A percentile compares a stretch with the other conserved stretches of the same genome.
Conservation (phyloP, 2,113 vertebrate species). For the Lontra canadensis region DNA sequence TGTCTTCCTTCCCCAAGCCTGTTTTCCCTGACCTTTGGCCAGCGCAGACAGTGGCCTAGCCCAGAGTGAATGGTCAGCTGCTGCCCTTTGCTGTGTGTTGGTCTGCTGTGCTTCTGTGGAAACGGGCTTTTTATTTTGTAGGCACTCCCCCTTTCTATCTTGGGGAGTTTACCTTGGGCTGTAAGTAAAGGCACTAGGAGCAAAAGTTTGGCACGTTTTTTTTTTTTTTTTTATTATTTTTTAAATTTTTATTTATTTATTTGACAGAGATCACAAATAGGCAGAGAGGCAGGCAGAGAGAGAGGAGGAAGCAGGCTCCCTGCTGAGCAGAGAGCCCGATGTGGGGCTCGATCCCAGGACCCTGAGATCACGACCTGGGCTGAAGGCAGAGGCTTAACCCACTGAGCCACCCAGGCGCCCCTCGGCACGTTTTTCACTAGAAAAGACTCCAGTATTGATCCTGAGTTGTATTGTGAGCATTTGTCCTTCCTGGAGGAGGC, state of each 20-base stretch:
- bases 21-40: background rate
- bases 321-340: too few species aligned
- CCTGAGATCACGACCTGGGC: too few species aligned
- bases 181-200: background rate
- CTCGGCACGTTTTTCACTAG: background rate
- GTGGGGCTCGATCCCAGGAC: too few species aligned
- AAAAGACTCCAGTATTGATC: background rate
- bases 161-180: background rate
- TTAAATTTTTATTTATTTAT: too few species aligned
- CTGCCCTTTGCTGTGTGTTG: background rate
- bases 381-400: too few species aligned
- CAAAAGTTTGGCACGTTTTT: background rate
- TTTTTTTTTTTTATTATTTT: background rate
- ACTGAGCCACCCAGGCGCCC: too few species aligned
- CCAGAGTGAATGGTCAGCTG: background rate
- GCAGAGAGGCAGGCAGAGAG: too few species aligned
- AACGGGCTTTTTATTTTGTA: background rate
- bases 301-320: too few species aligned
- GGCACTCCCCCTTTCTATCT: background rate
- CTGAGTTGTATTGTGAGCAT: background rate
- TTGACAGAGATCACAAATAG: too few species aligned
- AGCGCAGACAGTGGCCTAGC: background rate
- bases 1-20: background rate
- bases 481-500: background rate
- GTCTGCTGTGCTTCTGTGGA: background rate